phyloP scores from a whole-genome alignment of 2,113 vertebrate genomes.

The Sinocyclocheilus anophthalmus region DNA sequence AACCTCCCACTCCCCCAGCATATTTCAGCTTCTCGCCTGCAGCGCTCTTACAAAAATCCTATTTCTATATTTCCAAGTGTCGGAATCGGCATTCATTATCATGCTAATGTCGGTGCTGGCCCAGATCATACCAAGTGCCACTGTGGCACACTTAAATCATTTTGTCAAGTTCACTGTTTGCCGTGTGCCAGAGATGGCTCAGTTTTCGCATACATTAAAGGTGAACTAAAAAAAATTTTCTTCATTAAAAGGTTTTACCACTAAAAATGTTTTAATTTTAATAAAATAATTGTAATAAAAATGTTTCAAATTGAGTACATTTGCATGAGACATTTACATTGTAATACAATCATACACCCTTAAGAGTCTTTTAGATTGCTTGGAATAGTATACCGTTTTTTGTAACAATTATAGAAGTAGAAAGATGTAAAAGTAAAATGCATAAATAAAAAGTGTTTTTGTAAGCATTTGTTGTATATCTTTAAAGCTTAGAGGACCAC shows the following conservation, averaged over 20 bases:
- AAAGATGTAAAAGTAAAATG: neutral
- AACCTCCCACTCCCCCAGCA: constrained; percentile 42
- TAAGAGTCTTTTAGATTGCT: neutral
- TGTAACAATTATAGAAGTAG: neutral
- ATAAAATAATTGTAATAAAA: neutral
- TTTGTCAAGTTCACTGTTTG: neutral
- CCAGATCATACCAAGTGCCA: constrained; percentile 36
- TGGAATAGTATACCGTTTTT: neutral
- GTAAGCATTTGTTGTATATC: too few relatives aligned
- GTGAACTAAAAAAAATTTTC: neutral
- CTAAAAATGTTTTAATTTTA: neutral
- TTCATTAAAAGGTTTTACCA: neutral
- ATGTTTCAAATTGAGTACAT: neutral
- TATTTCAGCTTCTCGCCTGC: constrained; percentile 40
- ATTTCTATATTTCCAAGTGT: constrained; percentile 37
- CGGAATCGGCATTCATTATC: constrained; percentile 42
- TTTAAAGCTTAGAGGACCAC: too few relatives aligned
- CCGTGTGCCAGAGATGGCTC: neutral
- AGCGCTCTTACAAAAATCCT: constrained; percentile 29
- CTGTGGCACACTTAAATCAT: constrained; percentile 20
- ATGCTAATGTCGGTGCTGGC: constrained; percentile 37
- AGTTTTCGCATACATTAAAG: constrained; percentile 11
- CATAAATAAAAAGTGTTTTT: too few relatives aligned
- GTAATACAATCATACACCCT: neutral
- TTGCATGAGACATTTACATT: neutral